Conservation (phyloP, 2,113 vertebrate species). For the Lampris incognitus region DNA sequence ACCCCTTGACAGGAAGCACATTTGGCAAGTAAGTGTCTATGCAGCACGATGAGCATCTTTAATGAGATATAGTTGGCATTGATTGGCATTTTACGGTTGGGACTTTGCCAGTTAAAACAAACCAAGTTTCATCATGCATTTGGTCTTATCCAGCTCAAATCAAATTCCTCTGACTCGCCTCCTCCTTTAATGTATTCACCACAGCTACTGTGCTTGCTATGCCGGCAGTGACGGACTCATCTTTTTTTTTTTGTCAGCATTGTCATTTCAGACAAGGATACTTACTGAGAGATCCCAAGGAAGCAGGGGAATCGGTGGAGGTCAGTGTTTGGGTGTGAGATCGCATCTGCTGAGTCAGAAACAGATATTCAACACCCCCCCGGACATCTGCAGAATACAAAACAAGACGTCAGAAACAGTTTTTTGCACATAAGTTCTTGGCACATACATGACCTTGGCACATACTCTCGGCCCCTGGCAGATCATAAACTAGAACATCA, state of each 20-base stretch:
- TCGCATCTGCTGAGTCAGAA: constrained; percentile 63
- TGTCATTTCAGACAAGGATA: constrained; percentile 12
- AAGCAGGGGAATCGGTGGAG: constrained; percentile 20
- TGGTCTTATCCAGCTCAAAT: no score
- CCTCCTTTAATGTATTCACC: no score
- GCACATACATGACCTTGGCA: constrained; percentile 56
- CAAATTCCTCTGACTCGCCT: neutral
- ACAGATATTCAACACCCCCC: constrained; percentile 45
- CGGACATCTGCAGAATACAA: constrained; percentile 43
- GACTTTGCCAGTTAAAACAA: no score
- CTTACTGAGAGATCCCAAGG: constrained; percentile 10
- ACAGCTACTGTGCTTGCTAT: neutral
- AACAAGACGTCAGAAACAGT: constrained; percentile 28
- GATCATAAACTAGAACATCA: constrained; percentile 43
- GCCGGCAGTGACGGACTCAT: neutral
- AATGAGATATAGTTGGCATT: no score
- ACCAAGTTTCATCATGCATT: no score
- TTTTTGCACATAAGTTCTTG: constrained; percentile 5
- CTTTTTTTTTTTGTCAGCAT: neutral
- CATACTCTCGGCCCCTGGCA: constrained; percentile 45
- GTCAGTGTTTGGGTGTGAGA: constrained; percentile 37
- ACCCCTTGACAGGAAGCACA: no score
- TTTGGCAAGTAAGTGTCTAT: no score
- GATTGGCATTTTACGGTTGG: no score
- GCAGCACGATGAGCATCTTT: no score